phyloP scores from a whole-genome alignment of 2,888 invertebrate species.

The Choristoneura rosaceana region DNA sequence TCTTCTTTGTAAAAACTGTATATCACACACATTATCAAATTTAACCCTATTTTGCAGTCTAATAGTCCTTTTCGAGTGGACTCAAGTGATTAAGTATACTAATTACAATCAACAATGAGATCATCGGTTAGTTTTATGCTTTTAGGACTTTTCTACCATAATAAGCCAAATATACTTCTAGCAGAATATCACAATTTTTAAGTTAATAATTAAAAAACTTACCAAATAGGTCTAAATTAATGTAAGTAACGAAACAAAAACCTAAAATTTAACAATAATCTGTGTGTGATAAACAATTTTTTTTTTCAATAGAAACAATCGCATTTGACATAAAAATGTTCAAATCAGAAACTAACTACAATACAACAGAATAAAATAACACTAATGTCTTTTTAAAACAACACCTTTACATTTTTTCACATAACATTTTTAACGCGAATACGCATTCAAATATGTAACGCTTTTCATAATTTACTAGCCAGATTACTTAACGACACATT shows the following conservation, averaged over 20 bases:
- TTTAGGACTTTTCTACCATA: not conserved
- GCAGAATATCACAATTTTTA: not conserved
- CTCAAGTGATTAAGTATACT: not conserved
- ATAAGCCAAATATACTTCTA: not conserved
- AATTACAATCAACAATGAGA: constrained; percentile 18
- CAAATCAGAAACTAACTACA: constrained; percentile 12
- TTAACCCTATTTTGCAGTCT: not conserved
- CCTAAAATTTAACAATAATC: not conserved
- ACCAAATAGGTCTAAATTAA: not conserved
- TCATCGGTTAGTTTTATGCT: constrained; percentile 4
- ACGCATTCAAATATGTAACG: constrained; percentile 38
- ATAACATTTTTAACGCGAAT: constrained; percentile 18
- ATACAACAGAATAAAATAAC: constrained; percentile 14
- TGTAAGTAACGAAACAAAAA: not conserved
- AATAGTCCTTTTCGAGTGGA: not conserved
- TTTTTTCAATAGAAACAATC: constrained; percentile 13
- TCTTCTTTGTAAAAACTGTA: constrained; percentile 28
- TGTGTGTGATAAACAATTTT: constrained; percentile 4
- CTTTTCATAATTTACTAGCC: constrained; percentile 33
- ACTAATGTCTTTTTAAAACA: constrained; percentile 18
- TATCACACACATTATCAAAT: constrained; percentile 9
- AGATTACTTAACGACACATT: constrained; percentile 23
- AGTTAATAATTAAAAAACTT: not conserved
- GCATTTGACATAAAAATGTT: not conserved
- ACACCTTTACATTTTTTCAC: constrained; percentile 20